Evolutionary conservation across 2,113 vertebrate genomes (phyloP).

Genomic region (Pseudolaguvia tuberculata): DNA sequence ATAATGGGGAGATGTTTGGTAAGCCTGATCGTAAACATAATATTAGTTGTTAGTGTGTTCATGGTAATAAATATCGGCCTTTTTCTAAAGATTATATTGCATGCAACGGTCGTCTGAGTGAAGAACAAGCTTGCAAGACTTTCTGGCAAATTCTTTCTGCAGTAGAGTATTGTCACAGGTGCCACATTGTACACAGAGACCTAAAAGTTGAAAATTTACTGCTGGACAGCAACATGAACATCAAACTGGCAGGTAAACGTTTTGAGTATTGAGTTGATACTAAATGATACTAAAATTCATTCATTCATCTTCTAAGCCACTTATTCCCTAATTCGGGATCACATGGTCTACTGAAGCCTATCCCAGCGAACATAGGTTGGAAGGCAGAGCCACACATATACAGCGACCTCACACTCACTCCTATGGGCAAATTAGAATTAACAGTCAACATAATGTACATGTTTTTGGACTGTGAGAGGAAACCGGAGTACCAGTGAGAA

Average conservation of each 20-base stretch:
- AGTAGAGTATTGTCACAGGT: constrained; percentile 79
- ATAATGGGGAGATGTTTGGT: constrained; percentile 84
- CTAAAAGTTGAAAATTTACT: constrained; percentile 82
- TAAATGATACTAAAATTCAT: no score
- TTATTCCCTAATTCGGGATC: no score
- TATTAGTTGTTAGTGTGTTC: neutral
- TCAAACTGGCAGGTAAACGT: constrained; percentile 81
- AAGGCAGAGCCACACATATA: no score
- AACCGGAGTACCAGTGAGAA: no score
- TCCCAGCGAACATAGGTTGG: no score
- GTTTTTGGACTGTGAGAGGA: no score
- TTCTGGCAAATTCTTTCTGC: constrained; percentile 85
- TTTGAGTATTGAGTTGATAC: no score
- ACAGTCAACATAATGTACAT: no score
- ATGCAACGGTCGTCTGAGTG: constrained; percentile 75
- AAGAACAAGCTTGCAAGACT: constrained; percentile 76
- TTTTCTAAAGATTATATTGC: constrained; percentile 75
- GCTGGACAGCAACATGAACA: constrained; percentile 82
- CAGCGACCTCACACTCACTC: no score
- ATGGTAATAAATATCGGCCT: neutral
- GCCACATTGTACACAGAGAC: constrained; percentile 78
- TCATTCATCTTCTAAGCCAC: no score
- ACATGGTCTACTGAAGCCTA: no score
- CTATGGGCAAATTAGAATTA: no score
- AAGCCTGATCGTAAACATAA: constrained; percentile 53